phyloP scores from a whole-genome alignment of 2,113 vertebrate genomes.

The Cyprinodon tularosa region DNA sequence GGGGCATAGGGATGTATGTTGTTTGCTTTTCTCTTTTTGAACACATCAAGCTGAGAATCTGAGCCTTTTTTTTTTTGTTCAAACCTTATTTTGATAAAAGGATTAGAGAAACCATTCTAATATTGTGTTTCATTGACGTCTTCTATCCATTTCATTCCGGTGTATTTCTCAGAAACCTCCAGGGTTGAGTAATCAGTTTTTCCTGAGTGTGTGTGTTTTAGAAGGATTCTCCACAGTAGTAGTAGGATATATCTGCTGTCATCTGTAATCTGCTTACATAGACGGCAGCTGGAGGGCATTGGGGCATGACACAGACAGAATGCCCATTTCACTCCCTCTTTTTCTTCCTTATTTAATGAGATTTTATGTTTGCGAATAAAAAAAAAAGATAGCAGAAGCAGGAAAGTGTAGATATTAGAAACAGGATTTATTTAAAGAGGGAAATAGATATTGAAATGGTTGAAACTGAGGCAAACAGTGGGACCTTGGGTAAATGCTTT shows the following conservation, averaged over 20 bases:
- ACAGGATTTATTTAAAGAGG: background rate
- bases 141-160: background rate
- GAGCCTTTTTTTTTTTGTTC: background rate
- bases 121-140: background rate
- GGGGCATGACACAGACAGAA: conserved; percentile 7
- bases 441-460: background rate
- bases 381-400: background rate
- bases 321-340: conserved; percentile 2
- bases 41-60: background rate
- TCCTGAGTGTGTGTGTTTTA: conserved; percentile 2
- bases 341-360: background rate
- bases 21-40: background rate
- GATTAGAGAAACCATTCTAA: background rate
- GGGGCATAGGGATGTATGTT: background rate
- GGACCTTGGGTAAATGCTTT: background rate
- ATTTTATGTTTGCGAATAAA: background rate
- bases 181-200: conserved; percentile 13
- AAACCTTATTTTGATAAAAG: background rate
- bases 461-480: background rate
- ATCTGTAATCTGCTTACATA: conserved; percentile 35
- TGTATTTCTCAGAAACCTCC: conserved; percentile 23
- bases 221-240: conserved; percentile 16
- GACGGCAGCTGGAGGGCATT: background rate
- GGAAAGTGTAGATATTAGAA: background rate
- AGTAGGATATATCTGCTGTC: conserved; percentile 32